Conservation (phyloP, 2,113 vertebrate genomes). For the Aramus guarauna region DNA sequence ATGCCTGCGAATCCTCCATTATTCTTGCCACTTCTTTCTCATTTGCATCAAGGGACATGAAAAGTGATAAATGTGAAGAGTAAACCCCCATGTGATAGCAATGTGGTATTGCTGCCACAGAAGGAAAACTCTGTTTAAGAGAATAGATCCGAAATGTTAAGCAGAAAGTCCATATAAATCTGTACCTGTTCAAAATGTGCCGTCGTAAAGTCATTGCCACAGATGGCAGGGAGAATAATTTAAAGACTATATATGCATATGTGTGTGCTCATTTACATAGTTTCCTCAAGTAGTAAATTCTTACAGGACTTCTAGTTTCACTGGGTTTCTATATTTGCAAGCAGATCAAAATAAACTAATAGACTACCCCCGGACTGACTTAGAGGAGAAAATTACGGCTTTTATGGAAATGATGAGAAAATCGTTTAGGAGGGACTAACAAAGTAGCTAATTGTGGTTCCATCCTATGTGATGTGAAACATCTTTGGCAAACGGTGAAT, state of each 20-base stretch:
- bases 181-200: background rate
- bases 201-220: background rate
- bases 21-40: background rate
- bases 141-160: background rate
- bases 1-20: background rate
- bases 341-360: background rate
- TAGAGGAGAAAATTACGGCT: background rate
- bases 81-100: background rate
- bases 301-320: background rate
- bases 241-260: background rate
- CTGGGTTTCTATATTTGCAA: background rate
- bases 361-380: background rate
- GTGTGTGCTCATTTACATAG: background rate
- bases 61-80: background rate
- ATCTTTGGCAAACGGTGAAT: background rate
- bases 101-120: fast-evolving
- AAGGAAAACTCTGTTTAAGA: background rate
- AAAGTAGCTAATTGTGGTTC: background rate
- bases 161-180: background rate
- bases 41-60: background rate
- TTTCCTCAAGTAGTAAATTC: background rate
- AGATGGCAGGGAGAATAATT: background rate
- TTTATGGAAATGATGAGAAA: background rate
- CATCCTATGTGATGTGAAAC: fast-evolving
- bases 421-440: background rate